These are phyloP conservation scores for Pteronura brasiliensis DNA, from an alignment of 2,113 vertebrate species.

Conservation along the genomic window DNA sequence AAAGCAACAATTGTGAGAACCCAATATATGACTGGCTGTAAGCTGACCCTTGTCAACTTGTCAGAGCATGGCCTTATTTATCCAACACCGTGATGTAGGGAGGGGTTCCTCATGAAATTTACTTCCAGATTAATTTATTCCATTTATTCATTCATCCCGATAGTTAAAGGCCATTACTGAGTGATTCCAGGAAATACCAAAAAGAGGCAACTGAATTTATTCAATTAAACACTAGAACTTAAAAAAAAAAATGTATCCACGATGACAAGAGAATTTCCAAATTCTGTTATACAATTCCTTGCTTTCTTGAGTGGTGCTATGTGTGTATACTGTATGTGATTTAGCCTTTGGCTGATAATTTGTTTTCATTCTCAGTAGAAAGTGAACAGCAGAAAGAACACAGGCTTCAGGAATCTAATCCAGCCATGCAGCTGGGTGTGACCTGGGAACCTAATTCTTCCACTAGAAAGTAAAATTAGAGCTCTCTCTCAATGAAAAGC, in stretches of 20 bases:
- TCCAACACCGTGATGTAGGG: neutral
- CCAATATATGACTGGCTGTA: neutral
- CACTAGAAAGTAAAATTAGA: neutral
- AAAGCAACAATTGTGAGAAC: neutral
- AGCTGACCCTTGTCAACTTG: neutral
- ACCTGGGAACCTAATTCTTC: neutral
- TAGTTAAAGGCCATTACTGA: neutral
- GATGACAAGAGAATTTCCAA: neutral
- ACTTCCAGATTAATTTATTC: neutral
- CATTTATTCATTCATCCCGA: neutral
- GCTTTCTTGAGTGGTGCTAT: neutral
- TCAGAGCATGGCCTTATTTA: neutral
- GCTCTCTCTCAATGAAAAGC: rapidly evolving
- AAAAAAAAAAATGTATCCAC: neutral
- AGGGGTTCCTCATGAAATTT: neutral
- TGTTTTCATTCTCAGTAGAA: neutral
- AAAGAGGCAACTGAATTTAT: neutral
- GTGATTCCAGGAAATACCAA: neutral
- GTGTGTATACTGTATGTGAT: neutral
- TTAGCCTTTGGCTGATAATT: neutral
- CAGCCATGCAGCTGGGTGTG: neutral
- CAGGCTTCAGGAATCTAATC: neutral
- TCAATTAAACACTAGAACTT: neutral
- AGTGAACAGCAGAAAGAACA: neutral
- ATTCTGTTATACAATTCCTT: neutral